Base-by-base conservation (phyloP, 2,797 vertebrate genomes). In the Tauraco hartlaubi region DNA sequence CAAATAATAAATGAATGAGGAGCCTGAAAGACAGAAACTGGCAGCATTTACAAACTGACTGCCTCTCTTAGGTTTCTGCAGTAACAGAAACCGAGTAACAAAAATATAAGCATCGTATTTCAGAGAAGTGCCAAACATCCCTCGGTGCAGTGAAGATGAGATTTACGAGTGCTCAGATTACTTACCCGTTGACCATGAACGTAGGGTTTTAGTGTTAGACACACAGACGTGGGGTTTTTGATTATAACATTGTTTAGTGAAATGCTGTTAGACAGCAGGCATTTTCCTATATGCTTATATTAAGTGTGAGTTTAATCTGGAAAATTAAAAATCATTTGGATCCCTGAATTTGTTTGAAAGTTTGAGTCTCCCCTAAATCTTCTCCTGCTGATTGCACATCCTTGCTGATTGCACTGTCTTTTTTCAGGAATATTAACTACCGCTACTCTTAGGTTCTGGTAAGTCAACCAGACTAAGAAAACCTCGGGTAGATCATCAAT, bases 311-410 rank as follows among this genome's bases (percentile, higher is more conserved):
- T 52, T 66, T 87, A 41, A 37, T 33, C 17, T 35, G 17, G 13
- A 59, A 26, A 75, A 87, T 52, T 56, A 31, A 66, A 72, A 54
- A 23, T 15, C 1, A 2, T 43, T 62, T 59, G 41, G 4, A 31
- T 61, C 6, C 10, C 28, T 46, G 10, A 6, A 31, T 43, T 15
- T 11, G 2, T 67, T 63, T 43, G 26, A 55, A 82, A 23, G 18
- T 69, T 44, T 51, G 46, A 76, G 22, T 7, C 1, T 73, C 6
- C 20, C n/a, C 19, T 51, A 46, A 75, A 87, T 2, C 20, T 85
- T 81, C 7, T 1, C 4, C 8, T n/a, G 12, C 16, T 41, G 31
- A 61, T 78, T 9, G 5, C 49, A 29, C 0, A 0, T 28, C 16
- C 29, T 72, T 72, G 31, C 17, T 68, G 21, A 35, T 59, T 44